Base-by-base conservation (phyloP, 2,888 invertebrate genomes). In the Lamellibrachia columna region DNA sequence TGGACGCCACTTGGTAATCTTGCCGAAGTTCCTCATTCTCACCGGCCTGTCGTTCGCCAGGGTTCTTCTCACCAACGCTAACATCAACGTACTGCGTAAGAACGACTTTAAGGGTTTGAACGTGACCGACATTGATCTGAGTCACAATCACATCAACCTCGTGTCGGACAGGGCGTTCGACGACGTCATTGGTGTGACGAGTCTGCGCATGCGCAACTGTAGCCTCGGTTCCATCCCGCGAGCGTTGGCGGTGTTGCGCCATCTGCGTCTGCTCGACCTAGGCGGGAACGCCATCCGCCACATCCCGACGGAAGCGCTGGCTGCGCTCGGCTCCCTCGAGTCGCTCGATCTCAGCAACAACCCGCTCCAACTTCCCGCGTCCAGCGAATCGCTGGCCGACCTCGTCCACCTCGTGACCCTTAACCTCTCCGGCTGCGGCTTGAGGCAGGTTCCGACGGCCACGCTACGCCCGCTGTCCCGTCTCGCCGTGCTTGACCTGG, bases 201-300 rank as follows among this genome's bases (percentile, higher is more conserved):
- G 75, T 22, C 75, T 75, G 75, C 75, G 75, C 75, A 75, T 75
- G 75, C 75, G 75, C 22, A 75, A 75, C 22, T 75, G 75, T 22
- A 75, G 75, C 22, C 97, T 99, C 90, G 99, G 99, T 28, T 98
- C 98, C 96, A 97, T 99, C 96, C 99, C 99, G 22, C 99, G 99
- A 96, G 98, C 99, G 0, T 97, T 99, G 94, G 98, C 98, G 93
- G 98, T 98, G 96, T 97, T 99, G 94, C 98, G 97, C 95, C 98
- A 98, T 95, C 97, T 99, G 60, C 98, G 98, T 96, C 99, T 99
- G 22, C 97, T 99, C 93, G 99, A 99, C 97, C 97, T 99, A 94
- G 75, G 22, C 22, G 75, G 22, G 75, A 75, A 75, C 75, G 11
- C 75, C 75, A 75, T 75, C 75, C 75, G 75, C 75, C 75, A 75